Percentiles rank a stretch among this genome's conserved stretches.
These are phyloP conservation scores for Poeciliopsis gracilis DNA, from an alignment of 2,797 vertebrate genomes.

Conservation along the genomic window DNA sequence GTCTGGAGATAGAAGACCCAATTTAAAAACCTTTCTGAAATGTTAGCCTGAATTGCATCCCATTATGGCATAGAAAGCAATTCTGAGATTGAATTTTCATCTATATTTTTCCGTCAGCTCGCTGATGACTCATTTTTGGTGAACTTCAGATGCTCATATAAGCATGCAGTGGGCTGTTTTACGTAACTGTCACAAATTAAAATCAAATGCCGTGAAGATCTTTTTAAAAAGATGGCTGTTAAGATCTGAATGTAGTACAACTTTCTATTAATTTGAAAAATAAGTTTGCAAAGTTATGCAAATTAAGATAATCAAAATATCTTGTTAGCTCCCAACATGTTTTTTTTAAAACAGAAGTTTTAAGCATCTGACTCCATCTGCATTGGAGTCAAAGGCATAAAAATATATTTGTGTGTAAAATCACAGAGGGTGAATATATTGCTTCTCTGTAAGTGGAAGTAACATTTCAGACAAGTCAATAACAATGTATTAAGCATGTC, in stretches of 20 bases:
- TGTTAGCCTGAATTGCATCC: slow-evolving; percentile 1
- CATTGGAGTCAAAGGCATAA: background rate
- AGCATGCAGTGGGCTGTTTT: background rate
- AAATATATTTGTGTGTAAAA: background rate
- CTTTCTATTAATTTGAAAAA: background rate
- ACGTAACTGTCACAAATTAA: background rate
- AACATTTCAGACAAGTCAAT: background rate
- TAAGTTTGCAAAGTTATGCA: background rate
- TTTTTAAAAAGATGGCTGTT: background rate
- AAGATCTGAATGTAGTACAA: background rate
- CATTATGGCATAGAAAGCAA: background rate
- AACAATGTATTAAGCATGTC: background rate
- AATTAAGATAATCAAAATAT: background rate
- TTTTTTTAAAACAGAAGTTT: background rate
- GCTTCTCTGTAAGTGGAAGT: background rate
- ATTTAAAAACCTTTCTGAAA: slow-evolving; percentile 19
- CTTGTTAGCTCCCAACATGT: background rate
- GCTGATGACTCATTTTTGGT: slow-evolving; percentile 13
- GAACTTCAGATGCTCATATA: background rate
- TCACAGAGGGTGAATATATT: background rate
- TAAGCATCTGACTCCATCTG: no score
- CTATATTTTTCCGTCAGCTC: slow-evolving; percentile 8
- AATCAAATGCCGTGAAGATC: background rate
- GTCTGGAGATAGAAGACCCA: slow-evolving; percentile 15
- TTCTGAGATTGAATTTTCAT: slow-evolving; percentile 8